Base-by-base conservation (phyloP, 2,888 invertebrate genomes). In the Orchestes rusci region DNA sequence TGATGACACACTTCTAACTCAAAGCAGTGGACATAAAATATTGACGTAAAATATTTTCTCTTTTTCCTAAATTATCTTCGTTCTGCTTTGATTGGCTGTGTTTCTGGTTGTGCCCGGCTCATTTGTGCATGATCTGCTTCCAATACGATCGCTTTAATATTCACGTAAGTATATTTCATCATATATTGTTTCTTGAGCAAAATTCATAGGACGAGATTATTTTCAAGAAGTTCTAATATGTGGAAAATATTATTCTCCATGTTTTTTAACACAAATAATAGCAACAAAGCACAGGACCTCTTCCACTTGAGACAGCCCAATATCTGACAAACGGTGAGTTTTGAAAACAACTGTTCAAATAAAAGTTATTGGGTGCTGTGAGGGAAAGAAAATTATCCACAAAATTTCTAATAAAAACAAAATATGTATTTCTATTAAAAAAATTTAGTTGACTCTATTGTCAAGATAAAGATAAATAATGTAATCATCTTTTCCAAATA, bases 61-160 rank as follows among this genome's bases (percentile, higher is more conserved):
- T 79, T 80, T 79, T 80, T 71, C 71, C 77, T 78, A 77, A 58
- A 59, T 79, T 80, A 81, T 43, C 44, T 45, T 81, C 80, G 81
- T 82, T 82, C 82, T 82, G 82, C 82, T 83, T 83, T 72, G 72
- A 71, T 72, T 73, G 72, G 80, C 80, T 80, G 80, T 81, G 80
- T 80, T 64, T 56, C 79, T 82, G 81, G 81, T 81, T 81, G 80
- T 80, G 77, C 55, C 79, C 79, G 79, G 76, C 78, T 79, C 7
- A 79, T 78, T 59, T 55, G 67, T 68, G 80, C 80, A 81, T 80
- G 80, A 79, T 74, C 47, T 42, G 80, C 80, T 80, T 80, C 80
- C 76, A 79, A 76, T 53, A 54, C 53, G 56, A 57, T 55, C 75
- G 70, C 70, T 66, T 51, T 50, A 47, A 44, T 66, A 75, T 78